Percentiles rank a stretch among this genome's conserved stretches.
These are phyloP conservation scores for Agrochola circellaris DNA, from an alignment of 2,888 invertebrate genomes.

Conservation along the genomic window DNA sequence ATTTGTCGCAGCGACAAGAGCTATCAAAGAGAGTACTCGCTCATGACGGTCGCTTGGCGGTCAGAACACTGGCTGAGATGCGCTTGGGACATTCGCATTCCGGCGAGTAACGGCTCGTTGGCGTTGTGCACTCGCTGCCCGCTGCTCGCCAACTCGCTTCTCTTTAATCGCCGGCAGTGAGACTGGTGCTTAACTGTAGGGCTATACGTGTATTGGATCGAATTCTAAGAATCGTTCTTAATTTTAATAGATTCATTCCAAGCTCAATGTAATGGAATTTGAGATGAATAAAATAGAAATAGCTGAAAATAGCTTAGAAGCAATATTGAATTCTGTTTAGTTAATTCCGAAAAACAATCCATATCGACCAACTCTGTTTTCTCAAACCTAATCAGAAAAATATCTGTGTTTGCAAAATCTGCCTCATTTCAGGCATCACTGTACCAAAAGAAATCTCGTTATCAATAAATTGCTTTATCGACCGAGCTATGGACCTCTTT, in stretches of 20 bases:
- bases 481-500: slow-evolving; percentile 47
- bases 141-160: not conserved
- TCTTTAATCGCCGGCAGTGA: not conserved
- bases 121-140: not conserved
- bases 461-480: slow-evolving; percentile 61
- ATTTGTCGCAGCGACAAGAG: not conserved
- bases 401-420: slow-evolving; percentile 32
- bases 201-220: not conserved
- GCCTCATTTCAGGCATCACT: slow-evolving; percentile 40
- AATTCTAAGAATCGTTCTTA: not conserved
- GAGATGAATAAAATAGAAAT: not conserved
- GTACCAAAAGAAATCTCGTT: slow-evolving; percentile 49
- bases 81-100: too few relatives aligned
- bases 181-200: not conserved
- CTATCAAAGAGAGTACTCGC: not conserved
- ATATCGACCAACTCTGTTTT: not conserved
- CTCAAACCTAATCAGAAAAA: slow-evolving; percentile 17
- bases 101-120: not conserved
- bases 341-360: not conserved
- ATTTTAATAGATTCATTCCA: not conserved
- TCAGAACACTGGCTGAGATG: not conserved
- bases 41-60: too few relatives aligned
- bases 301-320: not conserved
- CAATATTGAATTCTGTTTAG: not conserved
- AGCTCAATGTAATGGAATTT: not conserved